Evolutionary conservation across 2,113 vertebrate genomes (phyloP).

Genomic region (Tringa solitaria): DNA sequence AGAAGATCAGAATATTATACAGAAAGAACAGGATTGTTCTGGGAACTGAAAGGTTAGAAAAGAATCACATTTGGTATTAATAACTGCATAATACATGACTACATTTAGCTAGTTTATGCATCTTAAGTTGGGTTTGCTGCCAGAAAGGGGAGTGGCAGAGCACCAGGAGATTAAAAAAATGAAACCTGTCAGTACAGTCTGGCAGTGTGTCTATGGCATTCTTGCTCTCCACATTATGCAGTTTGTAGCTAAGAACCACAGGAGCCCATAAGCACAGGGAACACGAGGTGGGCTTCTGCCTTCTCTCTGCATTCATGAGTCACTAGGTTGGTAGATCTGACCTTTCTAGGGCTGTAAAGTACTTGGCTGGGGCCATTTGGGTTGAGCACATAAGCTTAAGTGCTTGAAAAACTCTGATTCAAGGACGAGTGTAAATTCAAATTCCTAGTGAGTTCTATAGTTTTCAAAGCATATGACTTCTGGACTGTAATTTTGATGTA

Average conservation of each 20-base stretch:
- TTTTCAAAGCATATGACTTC: neutral
- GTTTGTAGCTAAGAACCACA: neutral
- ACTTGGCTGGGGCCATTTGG: neutral
- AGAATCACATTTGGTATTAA: neutral
- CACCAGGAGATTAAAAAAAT: neutral
- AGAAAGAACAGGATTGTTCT: neutral
- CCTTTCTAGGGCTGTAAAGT: neutral
- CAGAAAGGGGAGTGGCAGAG: neutral
- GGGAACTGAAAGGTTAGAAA: neutral
- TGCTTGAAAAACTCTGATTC: neutral
- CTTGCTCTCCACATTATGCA: neutral
- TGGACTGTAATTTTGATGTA: neutral
- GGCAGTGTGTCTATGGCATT: neutral
- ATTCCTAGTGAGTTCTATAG: neutral
- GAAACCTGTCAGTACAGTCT: neutral
- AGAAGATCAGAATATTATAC: neutral
- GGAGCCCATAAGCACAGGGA: neutral
- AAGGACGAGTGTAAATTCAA: neutral
- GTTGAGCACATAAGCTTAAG: neutral
- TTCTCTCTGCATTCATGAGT: neutral
- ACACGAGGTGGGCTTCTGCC: neutral
- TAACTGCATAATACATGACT: neutral
- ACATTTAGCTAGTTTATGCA: neutral
- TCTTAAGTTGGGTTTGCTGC: neutral
- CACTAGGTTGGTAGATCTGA: neutral